Evolutionary conservation across 35 echinoderm and acorn worm species (phyloP).

Genomic region (Lytechinus pictus): DNA sequence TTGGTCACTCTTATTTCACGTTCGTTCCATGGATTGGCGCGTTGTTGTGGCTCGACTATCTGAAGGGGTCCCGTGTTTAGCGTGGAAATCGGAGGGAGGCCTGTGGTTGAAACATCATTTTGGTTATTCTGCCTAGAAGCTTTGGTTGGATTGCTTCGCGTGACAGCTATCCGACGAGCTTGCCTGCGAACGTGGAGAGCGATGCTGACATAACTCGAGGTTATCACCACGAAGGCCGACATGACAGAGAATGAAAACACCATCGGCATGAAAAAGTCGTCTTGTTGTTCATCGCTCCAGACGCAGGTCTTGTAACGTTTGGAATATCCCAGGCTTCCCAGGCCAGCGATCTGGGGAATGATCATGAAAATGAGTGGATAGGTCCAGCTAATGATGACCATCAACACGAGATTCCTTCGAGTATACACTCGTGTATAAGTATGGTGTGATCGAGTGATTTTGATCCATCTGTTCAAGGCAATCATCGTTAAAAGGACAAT

Average conservation of each 20-base stretch:
- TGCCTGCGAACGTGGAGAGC: constrained; percentile 48
- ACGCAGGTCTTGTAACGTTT: constrained; percentile 63
- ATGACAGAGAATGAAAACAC: background rate
- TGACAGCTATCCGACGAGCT: background rate
- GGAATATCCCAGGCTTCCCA: constrained; percentile 71
- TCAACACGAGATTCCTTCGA: constrained; percentile 34
- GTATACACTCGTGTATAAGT: constrained; percentile 45
- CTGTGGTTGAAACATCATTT: background rate
- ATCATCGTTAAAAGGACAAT: constrained; percentile 25
- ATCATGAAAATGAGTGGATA: constrained; percentile 57
- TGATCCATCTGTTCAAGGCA: constrained; percentile 63
- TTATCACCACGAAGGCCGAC: constrained; percentile 23
- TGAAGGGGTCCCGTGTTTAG: background rate
- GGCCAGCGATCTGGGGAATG: constrained; percentile 58
- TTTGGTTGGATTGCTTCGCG: background rate
- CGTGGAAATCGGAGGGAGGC: background rate
- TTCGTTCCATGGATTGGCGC: background rate
- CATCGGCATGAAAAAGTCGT: background rate
- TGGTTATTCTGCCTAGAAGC: background rate
- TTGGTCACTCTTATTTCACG: constrained; percentile 72
- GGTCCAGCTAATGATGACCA: constrained; percentile 67
- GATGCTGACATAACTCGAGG: constrained; percentile 17
- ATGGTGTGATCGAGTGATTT: constrained; percentile 59
- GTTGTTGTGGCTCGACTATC: background rate
- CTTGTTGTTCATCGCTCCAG: constrained; percentile 15